A percentile compares a stretch with the other conserved stretches of the same genome.
These are phyloP conservation scores for Mellivora capensis DNA, from an alignment of 2,113 vertebrate genomes.

Conservation along the genomic window DNA sequence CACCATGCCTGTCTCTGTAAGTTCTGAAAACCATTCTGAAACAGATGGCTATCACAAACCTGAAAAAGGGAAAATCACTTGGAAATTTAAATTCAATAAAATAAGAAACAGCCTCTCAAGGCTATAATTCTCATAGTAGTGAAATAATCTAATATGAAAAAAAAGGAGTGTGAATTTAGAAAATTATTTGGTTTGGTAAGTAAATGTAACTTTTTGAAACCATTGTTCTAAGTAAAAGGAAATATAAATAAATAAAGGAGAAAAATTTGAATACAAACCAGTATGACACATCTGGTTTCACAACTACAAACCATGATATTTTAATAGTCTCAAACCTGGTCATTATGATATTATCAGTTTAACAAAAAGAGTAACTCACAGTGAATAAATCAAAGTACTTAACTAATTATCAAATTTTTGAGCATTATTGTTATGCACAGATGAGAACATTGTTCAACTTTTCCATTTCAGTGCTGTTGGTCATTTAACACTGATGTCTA, in stretches of 20 bases:
- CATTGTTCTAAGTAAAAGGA: not conserved
- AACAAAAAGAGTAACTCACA: not conserved
- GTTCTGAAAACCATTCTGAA: not conserved
- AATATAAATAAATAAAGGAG: not conserved
- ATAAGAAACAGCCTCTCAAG: not conserved
- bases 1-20: not conserved
- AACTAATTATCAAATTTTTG: not conserved
- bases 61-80: not conserved
- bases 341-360: not conserved
- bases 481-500: not conserved
- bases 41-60: not conserved
- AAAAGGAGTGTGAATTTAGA: not conserved
- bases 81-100: not conserved
- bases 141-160: not conserved
- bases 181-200: not conserved
- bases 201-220: not conserved
- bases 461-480: not conserved
- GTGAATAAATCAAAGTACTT: not conserved
- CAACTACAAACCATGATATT: not conserved
- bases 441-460: not conserved
- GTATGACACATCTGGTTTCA: not conserved
- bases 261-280: not conserved
- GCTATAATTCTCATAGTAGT: not conserved
- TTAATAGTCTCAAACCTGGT: not conserved
- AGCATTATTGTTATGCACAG: not conserved